Base-by-base conservation (phyloP, 1,140 invertebrate genomes). In the Hypsibius dujardini region DNA sequence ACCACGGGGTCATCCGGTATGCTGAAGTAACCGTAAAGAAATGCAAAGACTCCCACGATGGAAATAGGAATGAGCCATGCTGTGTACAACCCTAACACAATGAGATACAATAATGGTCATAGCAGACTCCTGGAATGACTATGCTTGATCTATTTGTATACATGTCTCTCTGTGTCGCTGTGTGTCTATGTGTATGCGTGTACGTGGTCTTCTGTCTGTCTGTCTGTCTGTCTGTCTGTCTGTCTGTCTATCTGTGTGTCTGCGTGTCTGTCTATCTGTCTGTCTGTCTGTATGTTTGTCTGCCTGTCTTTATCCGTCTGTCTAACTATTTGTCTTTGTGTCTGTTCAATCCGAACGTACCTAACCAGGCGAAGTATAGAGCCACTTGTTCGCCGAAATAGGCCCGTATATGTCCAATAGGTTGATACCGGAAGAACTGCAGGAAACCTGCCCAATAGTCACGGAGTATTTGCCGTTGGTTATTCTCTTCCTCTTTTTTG, bases 351-450 rank as follows among this genome's bases (percentile, higher is more conserved):
- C n/a, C n/a, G n/a, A n/a, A n/a, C n/a, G n/a, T 72, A 82, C 92
- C 92, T 70, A 95, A 82, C 92, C 92, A 95, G 69, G 90, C 88
- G 80, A 95, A 96, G 79, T 96, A 95, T 83, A 95, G 90, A 2
- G 89, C 91, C 74, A 95, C 90, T 82, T 95, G 95, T 71, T 95
- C 92, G 70, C 93, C 93, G 83, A 95, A 95, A 80, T 95, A 95
- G 77, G 89, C 87, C 77, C 89, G 85, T 76, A 98, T 93, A 77
- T 91, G 88, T 81, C 95, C 90, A n/a, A 92, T 79, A 1, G 89
- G 90, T 76, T 92, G 89, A 73, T 89, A 85, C 76, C 85, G 86
- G 79, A 83, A 84, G 82, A 85, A 85, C 45, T 79, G 79, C 1
- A 81, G 80, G 81, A 84, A 84, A 15, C 81, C 76, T 0, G 84